These are phyloP conservation scores for Cephalopholis sonnerati DNA, from an alignment of 2,113 vertebrate species.

Conservation along the genomic window DNA sequence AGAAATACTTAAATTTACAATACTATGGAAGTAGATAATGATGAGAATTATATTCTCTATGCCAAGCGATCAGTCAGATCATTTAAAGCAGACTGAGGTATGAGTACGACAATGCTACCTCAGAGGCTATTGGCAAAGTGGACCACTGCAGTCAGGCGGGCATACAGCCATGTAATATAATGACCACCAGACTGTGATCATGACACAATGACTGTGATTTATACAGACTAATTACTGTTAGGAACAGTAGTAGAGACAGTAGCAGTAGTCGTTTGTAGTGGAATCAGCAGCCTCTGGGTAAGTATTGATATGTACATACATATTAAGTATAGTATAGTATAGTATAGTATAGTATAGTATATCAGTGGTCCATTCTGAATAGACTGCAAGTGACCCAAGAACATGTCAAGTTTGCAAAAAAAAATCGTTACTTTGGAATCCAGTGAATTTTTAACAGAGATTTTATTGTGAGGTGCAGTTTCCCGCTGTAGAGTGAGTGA, in stretches of 20 bases:
- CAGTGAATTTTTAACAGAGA: no score
- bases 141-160: not conserved
- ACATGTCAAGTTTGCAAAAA: no score
- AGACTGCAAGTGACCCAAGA: no score
- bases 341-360: no score
- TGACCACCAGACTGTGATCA: slow-evolving; percentile 4
- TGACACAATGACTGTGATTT: slow-evolving; percentile 20
- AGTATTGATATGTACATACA: not conserved
- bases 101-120: not conserved
- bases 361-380: no score
- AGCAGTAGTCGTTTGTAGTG: not conserved
- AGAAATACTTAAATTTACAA: not conserved
- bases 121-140: not conserved
- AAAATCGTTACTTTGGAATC: no score
- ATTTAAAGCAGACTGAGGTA: not conserved
- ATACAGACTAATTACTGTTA: slow-evolving; percentile 13
- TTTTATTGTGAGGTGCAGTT: no score
- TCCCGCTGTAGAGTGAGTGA: no score
- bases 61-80: not conserved
- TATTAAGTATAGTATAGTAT: not conserved
- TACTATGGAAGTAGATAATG: not conserved
- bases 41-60: not conserved
- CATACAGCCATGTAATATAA: not conserved
- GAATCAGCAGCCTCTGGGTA: not conserved
- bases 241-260: no score